These are phyloP conservation scores for Thecocarcelia acutangulata DNA, from an alignment of 2,888 invertebrate genomes.

Conservation along the genomic window DNA sequence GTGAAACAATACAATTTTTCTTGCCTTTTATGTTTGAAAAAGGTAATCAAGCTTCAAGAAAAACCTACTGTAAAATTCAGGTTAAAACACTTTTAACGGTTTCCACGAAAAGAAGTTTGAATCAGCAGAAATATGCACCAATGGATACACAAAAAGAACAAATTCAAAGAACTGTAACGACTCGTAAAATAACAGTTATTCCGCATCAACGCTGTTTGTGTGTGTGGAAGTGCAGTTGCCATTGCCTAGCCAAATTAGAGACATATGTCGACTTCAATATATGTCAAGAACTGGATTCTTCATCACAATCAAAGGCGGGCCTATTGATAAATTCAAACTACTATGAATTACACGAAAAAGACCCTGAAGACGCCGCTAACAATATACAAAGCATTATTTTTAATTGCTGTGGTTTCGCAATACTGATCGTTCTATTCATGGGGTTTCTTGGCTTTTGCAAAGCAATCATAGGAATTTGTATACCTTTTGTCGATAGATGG, in stretches of 20 bases:
- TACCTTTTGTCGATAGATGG: slow-evolving; percentile 68
- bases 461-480: slow-evolving; percentile 73
- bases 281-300: slow-evolving; percentile 68
- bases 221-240: slow-evolving; percentile 77
- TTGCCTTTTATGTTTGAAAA: too few relatives aligned
- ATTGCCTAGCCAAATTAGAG: slow-evolving; percentile 74
- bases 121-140: too few relatives aligned
- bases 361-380: background rate
- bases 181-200: slow-evolving; percentile 73
- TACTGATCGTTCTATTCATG: too few relatives aligned
- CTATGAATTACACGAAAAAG: background rate
- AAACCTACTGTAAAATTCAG: too few relatives aligned
- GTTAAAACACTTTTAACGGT: too few relatives aligned
- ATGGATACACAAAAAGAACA: background rate
- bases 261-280: slow-evolving; percentile 63
- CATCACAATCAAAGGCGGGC: background rate
- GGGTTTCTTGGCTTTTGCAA: slow-evolving; percentile 72
- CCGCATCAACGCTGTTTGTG: slow-evolving; percentile 77
- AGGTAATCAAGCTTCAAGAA: too few relatives aligned
- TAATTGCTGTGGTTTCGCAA: too few relatives aligned
- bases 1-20: too few relatives aligned
- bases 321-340: background rate
- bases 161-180: slow-evolving; percentile 48
- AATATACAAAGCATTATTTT: too few relatives aligned
- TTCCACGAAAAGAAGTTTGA: too few relatives aligned